A percentile compares a stretch with the other conserved stretches of the same genome.
These are phyloP conservation scores for Hydriomena furcata DNA, from an alignment of 2,888 invertebrate species.

Conservation along the genomic window DNA sequence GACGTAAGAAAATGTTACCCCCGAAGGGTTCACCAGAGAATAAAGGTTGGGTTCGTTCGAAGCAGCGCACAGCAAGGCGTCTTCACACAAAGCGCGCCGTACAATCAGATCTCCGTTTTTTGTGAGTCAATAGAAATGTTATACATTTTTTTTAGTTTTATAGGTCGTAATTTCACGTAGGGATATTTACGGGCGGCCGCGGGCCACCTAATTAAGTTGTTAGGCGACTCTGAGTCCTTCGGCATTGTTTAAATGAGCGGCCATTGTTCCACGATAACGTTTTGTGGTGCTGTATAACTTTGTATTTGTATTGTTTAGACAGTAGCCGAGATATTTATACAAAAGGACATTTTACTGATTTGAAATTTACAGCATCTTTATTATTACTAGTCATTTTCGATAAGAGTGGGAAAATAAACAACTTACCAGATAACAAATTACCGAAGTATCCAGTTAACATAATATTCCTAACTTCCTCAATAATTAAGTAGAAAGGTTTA, in stretches of 20 bases:
- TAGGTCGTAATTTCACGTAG: conserved; percentile 81
- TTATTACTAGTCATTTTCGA: background rate
- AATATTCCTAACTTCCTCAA: no score
- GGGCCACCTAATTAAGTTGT: conserved; percentile 83
- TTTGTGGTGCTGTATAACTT: conserved; percentile 57
- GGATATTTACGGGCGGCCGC: conserved; percentile 80
- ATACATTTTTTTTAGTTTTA: conserved; percentile 81
- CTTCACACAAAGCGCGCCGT: conserved; percentile 73
- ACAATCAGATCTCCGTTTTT: conserved; percentile 78
- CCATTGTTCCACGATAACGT: conserved; percentile 69
- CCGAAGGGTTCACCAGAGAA: conserved; percentile 34
- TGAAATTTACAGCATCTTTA: conserved; percentile 20
- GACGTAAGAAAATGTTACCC: conserved; percentile 32
- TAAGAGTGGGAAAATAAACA: background rate
- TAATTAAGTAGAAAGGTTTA: no score
- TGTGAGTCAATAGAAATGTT: conserved; percentile 81
- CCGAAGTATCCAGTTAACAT: no score
- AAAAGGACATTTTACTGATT: conserved; percentile 40
- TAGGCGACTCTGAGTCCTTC: conserved; percentile 68
- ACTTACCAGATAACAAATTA: no score
- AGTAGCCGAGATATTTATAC: conserved; percentile 60
- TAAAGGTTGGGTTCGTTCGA: conserved; percentile 47
- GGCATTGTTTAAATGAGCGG: conserved; percentile 73
- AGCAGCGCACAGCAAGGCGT: conserved; percentile 68
- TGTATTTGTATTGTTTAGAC: conserved; percentile 66